phyloP scores from a whole-genome alignment of 2,797 vertebrate genomes.

The Malacoctenus gilli region DNA sequence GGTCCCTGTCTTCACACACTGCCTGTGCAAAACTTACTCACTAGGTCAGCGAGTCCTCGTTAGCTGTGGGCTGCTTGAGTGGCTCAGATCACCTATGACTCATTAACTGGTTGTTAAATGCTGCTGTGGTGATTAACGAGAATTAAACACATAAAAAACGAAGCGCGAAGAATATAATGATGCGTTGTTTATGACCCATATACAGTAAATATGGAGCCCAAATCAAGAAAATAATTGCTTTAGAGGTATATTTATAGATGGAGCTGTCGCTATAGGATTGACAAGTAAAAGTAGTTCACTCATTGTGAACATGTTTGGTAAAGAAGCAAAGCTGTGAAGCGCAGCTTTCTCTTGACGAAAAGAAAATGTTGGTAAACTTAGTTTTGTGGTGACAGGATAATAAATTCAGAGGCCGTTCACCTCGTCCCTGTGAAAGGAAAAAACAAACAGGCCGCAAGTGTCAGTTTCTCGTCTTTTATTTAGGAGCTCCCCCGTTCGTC shows the following conservation, averaged over 20 bases:
- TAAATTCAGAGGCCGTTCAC: slow-evolving; percentile 34
- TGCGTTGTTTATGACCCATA: not conserved
- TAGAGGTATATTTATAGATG: not conserved
- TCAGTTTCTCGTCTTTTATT: slow-evolving; percentile 56
- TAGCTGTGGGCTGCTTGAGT: slow-evolving; percentile 6
- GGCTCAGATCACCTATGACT: slow-evolving; percentile 7
- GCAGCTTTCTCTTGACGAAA: not conserved
- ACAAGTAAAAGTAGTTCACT: too few relatives aligned
- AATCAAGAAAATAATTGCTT: not conserved
- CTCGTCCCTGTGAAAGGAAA: slow-evolving; percentile 6
- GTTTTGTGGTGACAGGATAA: slow-evolving; percentile 47
- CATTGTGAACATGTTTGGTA: too few relatives aligned
- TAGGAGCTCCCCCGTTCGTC: slow-evolving; percentile 20
- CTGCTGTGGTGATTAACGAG: not conserved
- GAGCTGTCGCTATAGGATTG: not conserved
- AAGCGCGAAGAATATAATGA: not conserved
- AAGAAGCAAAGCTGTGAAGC: not conserved
- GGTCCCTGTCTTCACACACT: not conserved
- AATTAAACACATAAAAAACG: not conserved
- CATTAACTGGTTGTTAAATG: slow-evolving; percentile 2
- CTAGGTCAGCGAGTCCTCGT: not conserved
- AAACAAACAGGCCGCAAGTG: slow-evolving; percentile 48
- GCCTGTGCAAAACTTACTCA: not conserved
- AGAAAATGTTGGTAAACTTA: slow-evolving; percentile 8
- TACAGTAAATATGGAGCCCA: not conserved